Base-by-base conservation (phyloP, 2,113 vertebrate genomes). In the Eulemur rufifrons region DNA sequence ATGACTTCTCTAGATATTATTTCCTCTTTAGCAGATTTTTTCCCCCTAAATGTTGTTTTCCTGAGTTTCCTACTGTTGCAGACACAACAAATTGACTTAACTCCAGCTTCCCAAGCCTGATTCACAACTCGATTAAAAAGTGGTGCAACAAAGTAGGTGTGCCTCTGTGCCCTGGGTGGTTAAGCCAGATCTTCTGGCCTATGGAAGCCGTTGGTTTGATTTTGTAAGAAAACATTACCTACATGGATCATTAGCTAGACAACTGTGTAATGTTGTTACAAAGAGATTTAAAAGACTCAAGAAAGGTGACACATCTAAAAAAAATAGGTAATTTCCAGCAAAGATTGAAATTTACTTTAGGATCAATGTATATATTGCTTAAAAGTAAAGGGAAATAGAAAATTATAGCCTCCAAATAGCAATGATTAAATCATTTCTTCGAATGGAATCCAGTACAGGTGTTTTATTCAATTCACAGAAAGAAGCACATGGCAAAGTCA, bases 101-200 rank as follows among this genome's bases (percentile, higher is more conserved):
- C 83, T 94, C 64, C 61, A 96, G 61, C 82, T 96, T 95, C 89
- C 77, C 81, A 86, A 86, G 69, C 90, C 77, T 97, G 98, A 97
- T 94, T 97, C 81, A 92, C 85, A 88, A 63, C 84, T 90, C 0
- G 92, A 97, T 97, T 97, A 95, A 92, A 95, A 94, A 73, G 86
- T 92, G 96, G 84, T 90, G 95, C 92, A 98, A 96, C 80, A 34
- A 63, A 66, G 32, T 89, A 94, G 97, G 98, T 90, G 97, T 96
- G 97, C 37, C 96, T 85, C 76, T 34, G 32, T 64, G 74, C 91
- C 66, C 34, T 0, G 23, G 78, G 95, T 94, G 73, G 96, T 93
- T 94, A 78, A 95, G 95, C 96, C 83, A 96, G 98, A 95, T 97
- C 94, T 96, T 95, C 97, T 93, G 66, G 96, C 85, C 89, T 77